Evolutionary conservation across 2,888 invertebrate genomes (phyloP), one percentile per base, ranked within the genome.

Genomic region (Drosophila tanythrix): DNA sequence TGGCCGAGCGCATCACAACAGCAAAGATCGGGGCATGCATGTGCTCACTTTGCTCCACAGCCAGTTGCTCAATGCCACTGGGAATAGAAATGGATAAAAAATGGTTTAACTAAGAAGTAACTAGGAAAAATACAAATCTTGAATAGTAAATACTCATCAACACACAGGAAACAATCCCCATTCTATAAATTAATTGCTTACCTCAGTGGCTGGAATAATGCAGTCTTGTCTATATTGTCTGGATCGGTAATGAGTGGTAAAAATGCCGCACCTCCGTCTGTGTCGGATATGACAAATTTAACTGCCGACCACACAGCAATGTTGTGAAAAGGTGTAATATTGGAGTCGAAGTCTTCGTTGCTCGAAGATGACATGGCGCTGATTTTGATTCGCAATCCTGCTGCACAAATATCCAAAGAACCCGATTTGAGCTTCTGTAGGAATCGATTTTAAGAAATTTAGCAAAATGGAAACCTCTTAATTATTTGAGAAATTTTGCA

Each of bases 241-340:
- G 97, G 96, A 93, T 97, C 97, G 52, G 97, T 96, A 74, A 97
- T 96, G 15, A 98, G 93, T 4, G 98, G 98, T 76, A 98, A 93
- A 92, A 98, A 98, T 40, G 98, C 97, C 6, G 94, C 93, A 51
- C 94, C 94, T 63, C 95, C 94, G 76, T 95, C 95, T 33, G 94
- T 93, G 18, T 94, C 94, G 74, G 96, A 96, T 27, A 96, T 95
- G 10, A 97, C 96, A 91, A 98, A 96, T 92, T 97, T 97, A 2
- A 98, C 96, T 0, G 98, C 97, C 25, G 98, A 98, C 98, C 98
- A 98, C 2, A 98, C 98, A 2, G 98, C 98, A 92, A 98, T 98
- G 53, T 97, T 96, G 27, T 97, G 96, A 90, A 98, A 98, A 2
- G 97, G 97, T 90, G 98, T 97, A 61, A 96, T 92, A 88, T 95